These are phyloP conservation scores for Habropoda laboriosa DNA, from an alignment of 1,140 invertebrate species.

Conservation along the genomic window DNA sequence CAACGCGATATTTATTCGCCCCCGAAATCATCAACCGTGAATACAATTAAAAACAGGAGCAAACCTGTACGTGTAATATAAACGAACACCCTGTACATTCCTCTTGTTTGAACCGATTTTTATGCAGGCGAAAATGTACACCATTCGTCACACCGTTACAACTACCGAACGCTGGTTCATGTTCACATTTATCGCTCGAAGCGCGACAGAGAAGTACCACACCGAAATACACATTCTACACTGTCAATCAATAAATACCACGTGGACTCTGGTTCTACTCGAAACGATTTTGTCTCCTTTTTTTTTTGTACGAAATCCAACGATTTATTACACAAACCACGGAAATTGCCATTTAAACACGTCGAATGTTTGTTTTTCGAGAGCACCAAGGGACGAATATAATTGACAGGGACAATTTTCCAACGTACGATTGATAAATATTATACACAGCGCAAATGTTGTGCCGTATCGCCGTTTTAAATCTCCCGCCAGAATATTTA, in stretches of 20 bases:
- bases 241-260: not conserved
- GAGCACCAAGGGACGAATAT: not conserved
- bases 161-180: not conserved
- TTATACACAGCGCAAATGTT: not conserved
- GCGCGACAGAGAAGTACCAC: no score
- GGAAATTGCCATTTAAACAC: not conserved
- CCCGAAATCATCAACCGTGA: not conserved
- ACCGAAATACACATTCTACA: no score
- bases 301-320: not conserved
- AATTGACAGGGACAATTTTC: no score
- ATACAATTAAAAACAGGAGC: not conserved
- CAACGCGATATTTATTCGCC: not conserved
- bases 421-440: no score
- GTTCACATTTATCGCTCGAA: not conserved
- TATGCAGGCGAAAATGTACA: not conserved
- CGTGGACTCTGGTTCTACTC: not conserved
- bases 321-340: not conserved
- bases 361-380: no score
- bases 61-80: not conserved
- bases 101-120: no score
- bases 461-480: not conserved
- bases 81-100: no score
- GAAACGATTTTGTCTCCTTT: not conserved
- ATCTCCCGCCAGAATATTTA: not conserved
- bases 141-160: not conserved